Percentiles rank a stretch among this genome's conserved stretches.
Evolutionary conservation across 92 coral and sea anemone species (phyloP).

Genomic region (Heliopora coerulea): DNA sequence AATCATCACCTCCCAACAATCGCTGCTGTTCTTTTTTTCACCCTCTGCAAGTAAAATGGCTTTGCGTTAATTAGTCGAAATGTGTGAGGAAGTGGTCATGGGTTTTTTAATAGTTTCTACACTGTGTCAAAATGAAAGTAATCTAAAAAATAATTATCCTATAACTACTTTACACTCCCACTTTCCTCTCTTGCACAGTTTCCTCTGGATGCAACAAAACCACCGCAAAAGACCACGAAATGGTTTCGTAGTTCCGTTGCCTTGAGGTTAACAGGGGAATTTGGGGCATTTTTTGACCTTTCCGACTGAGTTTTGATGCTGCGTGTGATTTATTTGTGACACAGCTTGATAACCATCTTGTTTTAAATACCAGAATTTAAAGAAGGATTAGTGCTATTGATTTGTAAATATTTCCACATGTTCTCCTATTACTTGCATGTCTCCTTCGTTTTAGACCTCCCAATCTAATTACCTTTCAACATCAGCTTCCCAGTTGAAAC

Average conservation of each 20-base stretch:
- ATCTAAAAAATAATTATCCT: background rate
- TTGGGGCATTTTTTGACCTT: no score
- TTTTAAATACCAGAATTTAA: background rate
- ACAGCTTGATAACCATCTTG: background rate
- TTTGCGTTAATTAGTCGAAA: slow-evolving; percentile 6
- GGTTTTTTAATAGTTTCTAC: slow-evolving; percentile 5
- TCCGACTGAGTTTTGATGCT: no score
- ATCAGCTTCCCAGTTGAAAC: no score
- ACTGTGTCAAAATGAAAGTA: slow-evolving; percentile 15
- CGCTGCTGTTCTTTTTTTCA: slow-evolving; percentile 1
- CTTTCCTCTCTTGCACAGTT: background rate
- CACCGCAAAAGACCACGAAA: background rate
- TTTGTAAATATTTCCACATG: slow-evolving; percentile 2
- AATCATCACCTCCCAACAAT: background rate
- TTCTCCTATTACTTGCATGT: background rate
- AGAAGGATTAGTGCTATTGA: background rate
- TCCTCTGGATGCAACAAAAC: background rate
- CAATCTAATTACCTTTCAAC: no score
- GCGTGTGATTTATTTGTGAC: no score
- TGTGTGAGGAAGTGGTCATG: slow-evolving; percentile 28
- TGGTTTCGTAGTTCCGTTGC: no score
- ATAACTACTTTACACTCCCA: background rate
- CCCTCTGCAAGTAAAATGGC: slow-evolving; percentile 1
- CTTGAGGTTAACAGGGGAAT: no score
- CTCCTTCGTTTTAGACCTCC: background rate